A percentile compares a stretch with the other conserved stretches of the same genome.
Conservation (phyloP, 2,888 invertebrate genomes). For the Disparrhopalites patrizii region DNA sequence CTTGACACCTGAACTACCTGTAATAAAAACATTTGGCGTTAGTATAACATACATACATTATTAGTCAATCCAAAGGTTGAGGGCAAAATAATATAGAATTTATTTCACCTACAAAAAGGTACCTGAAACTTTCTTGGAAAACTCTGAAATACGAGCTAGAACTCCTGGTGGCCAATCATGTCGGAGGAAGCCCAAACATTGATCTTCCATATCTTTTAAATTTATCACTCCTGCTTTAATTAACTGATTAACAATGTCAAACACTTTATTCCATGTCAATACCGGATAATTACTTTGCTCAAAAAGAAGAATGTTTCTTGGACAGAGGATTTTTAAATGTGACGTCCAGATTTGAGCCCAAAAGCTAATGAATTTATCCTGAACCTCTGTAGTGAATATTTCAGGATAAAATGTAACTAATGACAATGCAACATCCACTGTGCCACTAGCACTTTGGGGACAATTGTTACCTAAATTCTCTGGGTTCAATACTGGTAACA, state of each 20-base stretch:
- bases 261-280: slow-evolving; percentile 33
- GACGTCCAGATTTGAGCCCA: slow-evolving; percentile 29
- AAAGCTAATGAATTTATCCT: slow-evolving; percentile 26
- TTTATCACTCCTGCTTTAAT: slow-evolving; percentile 32
- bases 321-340: slow-evolving; percentile 31
- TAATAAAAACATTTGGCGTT: too few species aligned
- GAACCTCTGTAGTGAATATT: slow-evolving; percentile 22
- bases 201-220: slow-evolving; percentile 31
- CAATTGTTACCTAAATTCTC: slow-evolving; percentile 12
- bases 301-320: slow-evolving; percentile 39
- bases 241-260: slow-evolving; percentile 28
- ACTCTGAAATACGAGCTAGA: slow-evolving; percentile 31
- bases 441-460: slow-evolving; percentile 3
- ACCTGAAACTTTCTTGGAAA: slow-evolving; percentile 25
- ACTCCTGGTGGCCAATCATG: slow-evolving; percentile 35
- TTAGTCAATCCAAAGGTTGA: too few species aligned
- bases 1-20: slow-evolving; percentile 10
- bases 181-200: slow-evolving; percentile 37
- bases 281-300: slow-evolving; percentile 26
- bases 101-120: too few species aligned
- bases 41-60: too few species aligned
- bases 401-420: slow-evolving; percentile 36
- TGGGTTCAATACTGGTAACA: not conserved
- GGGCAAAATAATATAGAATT: too few species aligned
- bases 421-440: slow-evolving; percentile 35